Base-by-base conservation (phyloP, 2,113 vertebrate genomes). In the Reinhardtius hippoglossoides region DNA sequence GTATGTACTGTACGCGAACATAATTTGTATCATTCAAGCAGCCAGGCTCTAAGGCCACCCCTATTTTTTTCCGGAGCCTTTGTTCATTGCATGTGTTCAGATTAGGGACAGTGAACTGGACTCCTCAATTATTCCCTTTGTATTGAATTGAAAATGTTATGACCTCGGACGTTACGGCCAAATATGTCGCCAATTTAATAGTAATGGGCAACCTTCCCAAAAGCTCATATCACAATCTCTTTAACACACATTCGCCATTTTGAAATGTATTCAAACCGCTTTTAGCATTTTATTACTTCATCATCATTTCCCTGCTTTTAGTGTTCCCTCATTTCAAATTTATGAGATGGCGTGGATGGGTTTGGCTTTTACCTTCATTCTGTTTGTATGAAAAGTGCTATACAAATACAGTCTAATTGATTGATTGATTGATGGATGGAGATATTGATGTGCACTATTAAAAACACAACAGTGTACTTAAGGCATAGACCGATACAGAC, bases 1-100 rank as follows among this genome's bases (percentile, higher is more conserved):
- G 16, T 57, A 63, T 77, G 57, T 69, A 46, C 69, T 18, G 55
- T 50, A 69, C n/a, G 60, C 56, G 70, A 82, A 74, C 68, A 83
- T 76, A 55, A 84, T 88, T 86, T 82, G 75, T 74, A 79, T 78
- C 74, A 81, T 64, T 84, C 60, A 72, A 70, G 74, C 31, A 24
- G 62, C 40, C 35, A 46, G 75, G 67, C 65, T 60, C 40, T 60
- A 40, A 24, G 27, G 58, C 37, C 54, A 42, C 52, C n/a, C 18
- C 10, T 61, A 21, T 67, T 60, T 52, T 7, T 52, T 57, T 20
- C 40, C 48, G 2, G 27, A 66, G 46, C 40, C 24, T 75, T 77
- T 76, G 48, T 74, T 65, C 37, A 48, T 15, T 69, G 18, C 59
- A 12, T 24, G 7, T 52, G 46, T 78, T 74, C 79, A 1, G 21